Base-by-base conservation (phyloP, 2,797 vertebrate genomes). In the Helicolenus hilgendorfi region DNA sequence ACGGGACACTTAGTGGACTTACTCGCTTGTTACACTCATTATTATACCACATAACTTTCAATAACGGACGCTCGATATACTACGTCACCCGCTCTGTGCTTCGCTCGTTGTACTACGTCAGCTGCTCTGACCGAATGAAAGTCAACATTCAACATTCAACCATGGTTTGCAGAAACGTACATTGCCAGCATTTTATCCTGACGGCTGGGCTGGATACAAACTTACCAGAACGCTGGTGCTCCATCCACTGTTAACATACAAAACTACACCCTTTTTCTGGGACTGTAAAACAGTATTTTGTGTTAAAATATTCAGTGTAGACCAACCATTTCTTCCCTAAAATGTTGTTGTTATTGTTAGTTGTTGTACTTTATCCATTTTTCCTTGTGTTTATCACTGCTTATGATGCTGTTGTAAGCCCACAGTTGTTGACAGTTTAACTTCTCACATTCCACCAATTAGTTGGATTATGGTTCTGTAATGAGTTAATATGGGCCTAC, bases 31-130 rank as follows among this genome's bases (percentile, higher is more conserved):
- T 41, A 14, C 1, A 6, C 13, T 41, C 38, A 41, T 41, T 41
- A 14, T 6, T 41, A 41, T 41, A 41, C 38, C 38, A 2, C 38
- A 0, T 14, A 41, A 41, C 0, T 41, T 41, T 41, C 38, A 0
- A 31, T 62, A 31, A 0, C 18, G 4, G 27, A 29, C 1, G 0
- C 18, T 10, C 4, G 0, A 20, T 31, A 62, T 29, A 29, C 59
- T 10, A 31, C 1, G 18, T 62, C 24, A 62, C 59, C 27, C 8
- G 26, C 3, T 1, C 24, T 27, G 24, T 18, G 41, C 15, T 6
- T 45, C 41, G 41, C 15, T 15, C 41, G 6, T 18, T 0, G 41
- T 15, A 15, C 6, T 45, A 45, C 0, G 41, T 45, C 2, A 45
- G 41, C 14, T 45, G 0, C 38, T 14, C 38, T 41, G 1, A 26